phyloP scores from a whole-genome alignment of 2,113 vertebrate species.

The Electrona antarctica region DNA sequence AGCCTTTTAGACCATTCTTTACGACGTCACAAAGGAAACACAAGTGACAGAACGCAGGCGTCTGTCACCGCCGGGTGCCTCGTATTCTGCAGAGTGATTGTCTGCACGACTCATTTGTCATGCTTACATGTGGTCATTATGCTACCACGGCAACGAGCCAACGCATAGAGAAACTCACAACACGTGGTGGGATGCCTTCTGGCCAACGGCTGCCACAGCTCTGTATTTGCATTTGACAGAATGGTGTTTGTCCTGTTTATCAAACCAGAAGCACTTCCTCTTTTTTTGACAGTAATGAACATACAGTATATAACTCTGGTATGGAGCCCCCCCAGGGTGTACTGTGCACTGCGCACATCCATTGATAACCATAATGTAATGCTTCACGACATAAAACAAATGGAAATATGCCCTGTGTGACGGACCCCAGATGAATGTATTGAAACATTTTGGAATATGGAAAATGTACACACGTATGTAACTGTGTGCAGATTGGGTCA shows the following conservation, averaged over 20 bases:
- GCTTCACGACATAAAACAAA: conserved; percentile 10
- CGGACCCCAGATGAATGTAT: background rate
- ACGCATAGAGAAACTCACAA: conserved; percentile 9
- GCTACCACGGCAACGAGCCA: background rate
- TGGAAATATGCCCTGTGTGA: conserved; percentile 3
- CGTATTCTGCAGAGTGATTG: conserved; percentile 8
- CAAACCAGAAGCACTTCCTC: background rate
- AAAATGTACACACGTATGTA: too few species aligned
- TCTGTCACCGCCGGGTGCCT: background rate
- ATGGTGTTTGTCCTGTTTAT: background rate
- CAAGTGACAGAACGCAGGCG: background rate
- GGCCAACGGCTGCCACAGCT: background rate
- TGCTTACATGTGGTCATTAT: conserved; percentile 26
- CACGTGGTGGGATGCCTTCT: background rate
- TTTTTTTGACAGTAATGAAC: background rate
- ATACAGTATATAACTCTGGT: conserved; percentile 1
- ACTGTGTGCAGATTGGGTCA: too few species aligned
- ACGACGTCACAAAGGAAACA: conserved; percentile 1
- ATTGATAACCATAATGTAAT: background rate
- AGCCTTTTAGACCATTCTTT: background rate
- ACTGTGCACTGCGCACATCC: background rate
- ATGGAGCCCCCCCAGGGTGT: background rate
- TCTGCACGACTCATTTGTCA: conserved; percentile 14
- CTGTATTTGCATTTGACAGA: conserved; percentile 16
- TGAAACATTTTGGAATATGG: background rate